Evolutionary conservation across 2,113 vertebrate species (phyloP).

Genomic region (Mirounga angustirostris): DNA sequence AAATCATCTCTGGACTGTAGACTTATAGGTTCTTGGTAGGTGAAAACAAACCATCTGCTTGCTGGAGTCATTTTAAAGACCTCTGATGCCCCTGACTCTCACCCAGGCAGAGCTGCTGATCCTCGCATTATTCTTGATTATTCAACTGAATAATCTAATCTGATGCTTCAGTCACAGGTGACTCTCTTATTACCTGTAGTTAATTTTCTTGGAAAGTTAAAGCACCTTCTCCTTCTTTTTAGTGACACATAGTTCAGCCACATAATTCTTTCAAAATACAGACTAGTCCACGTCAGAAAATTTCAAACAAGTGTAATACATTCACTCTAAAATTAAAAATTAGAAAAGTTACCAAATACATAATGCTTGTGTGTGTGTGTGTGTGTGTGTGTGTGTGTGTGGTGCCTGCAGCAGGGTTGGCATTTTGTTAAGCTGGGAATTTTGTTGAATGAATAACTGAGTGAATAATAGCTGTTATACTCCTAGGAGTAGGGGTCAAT

Average conservation of each 20-base stretch:
- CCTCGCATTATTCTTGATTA: conserved; percentile 29
- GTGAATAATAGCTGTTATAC: neutral
- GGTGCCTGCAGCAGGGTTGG: neutral
- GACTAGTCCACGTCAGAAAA: conserved; percentile 27
- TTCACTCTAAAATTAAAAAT: conserved; percentile 26
- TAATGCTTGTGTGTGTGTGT: neutral
- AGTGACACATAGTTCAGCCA: neutral
- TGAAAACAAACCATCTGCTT: neutral
- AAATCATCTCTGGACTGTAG: neutral
- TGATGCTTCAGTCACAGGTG: conserved; percentile 29
- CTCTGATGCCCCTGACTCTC: neutral
- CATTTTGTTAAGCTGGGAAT: neutral
- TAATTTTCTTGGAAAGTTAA: conserved; percentile 65
- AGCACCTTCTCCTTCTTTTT: conserved; percentile 1
- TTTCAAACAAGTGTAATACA: neutral
- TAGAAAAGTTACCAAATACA: neutral
- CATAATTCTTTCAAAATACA: conserved; percentile 18
- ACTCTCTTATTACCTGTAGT: conserved; percentile 44
- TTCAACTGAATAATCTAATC: conserved; percentile 32
- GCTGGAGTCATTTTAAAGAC: neutral
- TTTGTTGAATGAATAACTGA: neutral
- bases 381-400: neutral
- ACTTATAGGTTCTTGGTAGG: neutral
- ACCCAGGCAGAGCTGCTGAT: neutral
- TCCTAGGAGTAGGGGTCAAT: neutral